Evolutionary conservation across 2,888 invertebrate species (phyloP), one percentile per base, ranked within the genome.

Genomic region (Dasysyrphus tricinctus): DNA sequence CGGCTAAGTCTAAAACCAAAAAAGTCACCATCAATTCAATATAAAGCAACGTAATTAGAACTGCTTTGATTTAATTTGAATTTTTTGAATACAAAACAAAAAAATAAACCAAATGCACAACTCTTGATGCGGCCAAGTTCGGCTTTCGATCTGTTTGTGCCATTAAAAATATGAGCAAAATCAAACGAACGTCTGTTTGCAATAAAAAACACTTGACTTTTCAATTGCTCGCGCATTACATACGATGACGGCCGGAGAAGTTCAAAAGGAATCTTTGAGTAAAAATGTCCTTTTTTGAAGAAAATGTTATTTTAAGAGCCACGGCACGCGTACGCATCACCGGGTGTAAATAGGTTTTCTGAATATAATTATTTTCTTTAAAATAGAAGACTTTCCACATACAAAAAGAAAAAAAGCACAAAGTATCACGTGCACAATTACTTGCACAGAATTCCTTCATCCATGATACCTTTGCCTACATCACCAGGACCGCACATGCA

Each of bases 361-460:
- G 82, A n/a, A 86, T 82, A 59, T 86, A 82, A 86, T 86, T 82
- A 86, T 86, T 86, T 69, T 54, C 19, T 19, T 34, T 34, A 44
- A 67, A 76, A 51, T 39, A 67, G 49, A 77, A 79, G 70, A 75
- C 29, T 73, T 32, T 32, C 11, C 32, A 37, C 32, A 86, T 72
- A 86, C 70, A 86, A 78, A 86, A 78, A 24, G 24, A 24, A 24
- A 24, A 24, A 86, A 82, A 75, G 75, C 51, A 76, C 75, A 82
- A 75, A 75, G 82, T 86, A 86, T 82, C 82, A 82, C 86, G 82
- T 82, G 86, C 78, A 82, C 70, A 81, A 85, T 85, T 69, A 80
- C 76, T 76, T 69, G 49, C 70, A 77, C 42, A 61, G 42, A 44
- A 74, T 72, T 57, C 69, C 39, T 29, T 70, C 37, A 70, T 32